Percentiles rank a stretch among this genome's conserved stretches.
Evolutionary conservation across 2,797 vertebrate species (phyloP).

Genomic region (Xenopus petersii): DNA sequence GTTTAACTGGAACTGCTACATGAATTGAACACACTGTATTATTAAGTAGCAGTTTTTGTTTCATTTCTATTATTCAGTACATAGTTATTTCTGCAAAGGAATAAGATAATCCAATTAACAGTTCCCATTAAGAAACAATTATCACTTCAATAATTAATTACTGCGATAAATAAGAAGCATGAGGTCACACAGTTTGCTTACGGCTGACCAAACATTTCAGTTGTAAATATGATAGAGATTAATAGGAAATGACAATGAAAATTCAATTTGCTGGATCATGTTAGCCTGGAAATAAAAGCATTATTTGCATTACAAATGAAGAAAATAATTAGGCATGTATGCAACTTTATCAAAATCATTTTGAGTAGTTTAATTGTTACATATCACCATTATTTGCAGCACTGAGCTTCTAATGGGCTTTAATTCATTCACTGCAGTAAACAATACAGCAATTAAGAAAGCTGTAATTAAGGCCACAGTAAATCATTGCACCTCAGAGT

Average conservation of each 20-base stretch:
- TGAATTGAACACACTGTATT: too few species aligned
- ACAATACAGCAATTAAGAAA: conserved; percentile 22
- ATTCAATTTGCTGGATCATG: conserved; percentile 5
- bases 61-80: too few species aligned
- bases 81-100: too few species aligned
- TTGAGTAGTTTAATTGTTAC: conserved; percentile 2
- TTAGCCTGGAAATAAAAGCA: background rate
- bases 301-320: conserved; percentile 5
- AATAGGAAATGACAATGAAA: background rate
- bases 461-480: conserved; percentile 7
- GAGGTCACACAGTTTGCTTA: background rate
- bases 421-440: conserved; percentile 12
- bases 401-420: conserved; percentile 24
- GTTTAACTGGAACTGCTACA: too few species aligned
- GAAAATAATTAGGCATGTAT: conserved; percentile 9
- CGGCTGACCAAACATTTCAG: too few species aligned
- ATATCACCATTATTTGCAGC: conserved; percentile 1
- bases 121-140: too few species aligned
- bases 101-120: too few species aligned
- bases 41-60: too few species aligned
- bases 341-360: conserved; percentile 6
- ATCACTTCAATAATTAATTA: too few species aligned
- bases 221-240: background rate
- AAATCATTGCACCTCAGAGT: conserved; percentile 10
- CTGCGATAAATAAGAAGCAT: background rate